Evolutionary conservation across 1,140 invertebrate genomes (phyloP), one percentile per base, ranked within the genome.

Genomic region (Marisa cornuarietis): DNA sequence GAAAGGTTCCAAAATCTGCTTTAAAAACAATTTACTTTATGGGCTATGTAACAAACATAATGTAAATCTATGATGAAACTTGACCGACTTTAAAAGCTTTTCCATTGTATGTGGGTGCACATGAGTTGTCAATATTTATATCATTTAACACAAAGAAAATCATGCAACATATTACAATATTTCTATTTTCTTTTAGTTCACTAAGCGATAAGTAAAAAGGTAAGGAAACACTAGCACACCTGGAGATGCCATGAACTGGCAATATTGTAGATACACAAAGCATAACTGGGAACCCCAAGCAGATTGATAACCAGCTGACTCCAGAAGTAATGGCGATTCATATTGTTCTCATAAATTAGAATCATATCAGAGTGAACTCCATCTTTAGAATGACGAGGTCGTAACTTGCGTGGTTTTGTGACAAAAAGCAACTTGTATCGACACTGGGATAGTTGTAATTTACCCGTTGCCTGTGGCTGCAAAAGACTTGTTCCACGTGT

Each of bases 331-430:
- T 42, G 51, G 11, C 74, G 65, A 51, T 62, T 42, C 79, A 80
- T 71, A 65, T 71, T 77, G 79, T 77, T 80, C 31, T 68, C 74
- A 20, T 80, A 80, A 26, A 80, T 63, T 13, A 80, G 31, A 13
- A 11, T 51, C 65, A 76, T 24, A 65, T 71, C 51, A 54, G 52
- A 20, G 24, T 65, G 62, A 66, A 80, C 79, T n/a, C 68, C 51
- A 71, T 80, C 79, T 52, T 76, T 49, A 22, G 54, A n/a, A 61
- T 80, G 58, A 58, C 20, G 49, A 10, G 74, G 66, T 20, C 24
- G 61, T 22, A 80, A 76, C 74, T n/a, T 71, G 62, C 73, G 79
- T 49, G 24, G 66, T 65, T 71, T 76, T 22, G 20, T 68, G 7
- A 58, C 14, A 13, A 71, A 68, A 3, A 58, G 68, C 24, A 77